Evolutionary conservation across 2,888 invertebrate species (phyloP), one percentile per base, ranked within the genome.

Genomic region (Patella caerulea): DNA sequence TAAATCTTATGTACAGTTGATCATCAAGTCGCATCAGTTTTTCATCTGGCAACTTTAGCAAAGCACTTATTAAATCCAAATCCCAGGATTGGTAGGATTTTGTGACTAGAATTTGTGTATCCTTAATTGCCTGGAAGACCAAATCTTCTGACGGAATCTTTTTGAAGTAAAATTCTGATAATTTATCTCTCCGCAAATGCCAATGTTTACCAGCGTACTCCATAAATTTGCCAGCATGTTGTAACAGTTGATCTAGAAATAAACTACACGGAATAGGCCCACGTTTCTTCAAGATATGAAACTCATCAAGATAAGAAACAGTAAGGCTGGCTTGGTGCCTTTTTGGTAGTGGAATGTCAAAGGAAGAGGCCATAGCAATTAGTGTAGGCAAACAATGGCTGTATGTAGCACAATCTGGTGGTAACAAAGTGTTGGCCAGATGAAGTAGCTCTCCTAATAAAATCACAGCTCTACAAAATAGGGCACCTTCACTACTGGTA

Each of bases 401-500:
- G 79, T 95, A 93, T 90, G 95, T 95, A 91, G 95, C 95, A 88
- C 96, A 95, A 91, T 97, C 96, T 73, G 96, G 94, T 76, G 98
- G 98, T 90, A 98, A 93, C 86, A 97, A 94, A 75, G 78, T 85
- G 82, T 87, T 90, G n/a, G 89, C 90, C 90, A 98, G 93, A 92
- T 97, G 96, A 87, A 98, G 93, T 76, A 98, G 93, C 92, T 97
- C 97, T 79, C 96, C 96, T 85, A 98, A 93, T 77, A 98, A 93
- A 84, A 98, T 95, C 24, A 98, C 97, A 73, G 98, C 96, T 85
- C 97, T 94, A 83, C 98, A 96, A 79, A 97, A 97, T 86, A 98
- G 95, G 90, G 96, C 95, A 24, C 95, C 95, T 91, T 98, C 97
- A 90, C 96, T 96, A 75, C 88, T 89, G 7, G 96, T 95, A 84